Conservation (phyloP, 2,888 invertebrate genomes). For the Xiphydria camelus region DNA sequence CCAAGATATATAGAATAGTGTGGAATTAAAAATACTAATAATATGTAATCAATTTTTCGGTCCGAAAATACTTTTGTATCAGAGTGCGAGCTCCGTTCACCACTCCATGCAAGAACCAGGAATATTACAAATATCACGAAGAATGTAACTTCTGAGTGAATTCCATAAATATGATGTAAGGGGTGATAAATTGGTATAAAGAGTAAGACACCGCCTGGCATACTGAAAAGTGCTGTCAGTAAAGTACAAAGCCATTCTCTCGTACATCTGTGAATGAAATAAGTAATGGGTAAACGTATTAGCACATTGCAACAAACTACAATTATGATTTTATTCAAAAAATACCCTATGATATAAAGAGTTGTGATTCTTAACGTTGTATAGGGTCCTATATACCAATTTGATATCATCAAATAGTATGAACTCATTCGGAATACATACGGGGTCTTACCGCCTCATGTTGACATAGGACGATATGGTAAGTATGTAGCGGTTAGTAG, state of each 20-base stretch:
- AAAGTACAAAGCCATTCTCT: conserved; percentile 63
- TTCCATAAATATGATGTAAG: conserved; percentile 68
- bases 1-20: conserved; percentile 67
- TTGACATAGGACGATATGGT: too few species aligned
- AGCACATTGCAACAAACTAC: too few species aligned
- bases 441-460: too few species aligned
- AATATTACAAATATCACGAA: conserved; percentile 68
- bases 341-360: too few species aligned
- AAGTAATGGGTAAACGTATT: too few species aligned
- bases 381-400: too few species aligned
- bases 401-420: too few species aligned
- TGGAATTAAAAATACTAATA: conserved; percentile 57
- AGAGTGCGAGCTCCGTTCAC: conserved; percentile 58
- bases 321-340: too few species aligned
- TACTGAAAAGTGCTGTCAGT: conserved; percentile 67
- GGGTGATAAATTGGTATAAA: conserved; percentile 78
- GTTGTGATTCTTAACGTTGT: too few species aligned
- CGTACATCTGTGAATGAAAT: conserved; percentile 58
- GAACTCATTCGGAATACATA: too few species aligned
- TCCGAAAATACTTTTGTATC: conserved; percentile 2
- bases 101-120: conserved; percentile 64
- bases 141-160: conserved; percentile 75
- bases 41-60: conserved; percentile 9
- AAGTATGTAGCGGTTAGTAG: too few species aligned
- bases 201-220: conserved; percentile 73